phyloP scores from a whole-genome alignment of 2,113 vertebrate species.

The Nettapus auritus region DNA sequence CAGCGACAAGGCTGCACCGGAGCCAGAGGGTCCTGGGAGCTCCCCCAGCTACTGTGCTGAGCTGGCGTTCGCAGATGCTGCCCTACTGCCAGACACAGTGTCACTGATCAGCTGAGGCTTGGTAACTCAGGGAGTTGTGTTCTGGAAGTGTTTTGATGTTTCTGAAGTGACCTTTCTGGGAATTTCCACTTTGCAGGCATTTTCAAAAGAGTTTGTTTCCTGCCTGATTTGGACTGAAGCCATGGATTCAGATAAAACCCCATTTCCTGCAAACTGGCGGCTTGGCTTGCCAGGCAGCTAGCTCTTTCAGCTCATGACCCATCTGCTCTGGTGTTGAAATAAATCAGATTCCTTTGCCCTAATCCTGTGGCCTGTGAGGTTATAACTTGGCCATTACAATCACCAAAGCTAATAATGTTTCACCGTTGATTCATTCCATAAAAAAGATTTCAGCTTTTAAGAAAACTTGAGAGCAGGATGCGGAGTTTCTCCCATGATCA shows the following conservation, averaged over 20 bases:
- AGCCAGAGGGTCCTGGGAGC: not conserved
- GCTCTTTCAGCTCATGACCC: not conserved
- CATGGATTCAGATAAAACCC: not conserved
- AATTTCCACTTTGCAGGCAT: conserved; percentile 24
- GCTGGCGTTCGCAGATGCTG: not conserved
- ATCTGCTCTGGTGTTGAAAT: not conserved
- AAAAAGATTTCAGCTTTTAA: not conserved
- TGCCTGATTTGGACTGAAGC: conserved; percentile 34
- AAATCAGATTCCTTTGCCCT: not conserved
- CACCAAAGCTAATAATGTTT: not conserved
- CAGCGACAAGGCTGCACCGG: not conserved
- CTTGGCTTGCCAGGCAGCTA: not conserved
- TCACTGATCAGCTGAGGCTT: not conserved
- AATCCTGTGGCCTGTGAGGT: not conserved
- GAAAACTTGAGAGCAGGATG: not conserved
- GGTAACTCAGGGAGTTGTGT: not conserved
- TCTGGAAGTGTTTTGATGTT: not conserved
- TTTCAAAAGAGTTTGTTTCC: conserved; percentile 31
- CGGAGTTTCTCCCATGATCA: not conserved
- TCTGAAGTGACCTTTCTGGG: conserved; percentile 11
- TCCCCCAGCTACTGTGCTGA: not conserved
- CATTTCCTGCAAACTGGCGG: conserved; percentile 19
- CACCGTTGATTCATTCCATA: not conserved
- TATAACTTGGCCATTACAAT: not conserved
- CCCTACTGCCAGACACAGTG: not conserved